A percentile compares a stretch with the other conserved stretches of the same genome.
These are phyloP conservation scores for Barnardius zonarius DNA, from an alignment of 2,113 vertebrate species.

Conservation along the genomic window DNA sequence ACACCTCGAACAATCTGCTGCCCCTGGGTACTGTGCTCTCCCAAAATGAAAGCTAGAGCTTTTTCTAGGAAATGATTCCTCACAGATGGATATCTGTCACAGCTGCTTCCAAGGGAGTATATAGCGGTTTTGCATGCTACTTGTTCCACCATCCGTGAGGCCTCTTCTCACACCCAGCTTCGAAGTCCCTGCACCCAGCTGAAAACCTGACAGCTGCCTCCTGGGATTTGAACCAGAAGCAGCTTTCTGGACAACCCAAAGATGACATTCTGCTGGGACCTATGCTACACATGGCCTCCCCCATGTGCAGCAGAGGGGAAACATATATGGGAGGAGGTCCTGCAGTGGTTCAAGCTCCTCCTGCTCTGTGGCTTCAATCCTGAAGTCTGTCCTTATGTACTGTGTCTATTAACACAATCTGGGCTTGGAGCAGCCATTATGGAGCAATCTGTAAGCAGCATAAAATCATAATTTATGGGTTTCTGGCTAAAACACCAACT, in stretches of 20 bases:
- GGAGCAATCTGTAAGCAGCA: background rate
- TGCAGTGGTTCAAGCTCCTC: background rate
- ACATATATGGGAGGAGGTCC: background rate
- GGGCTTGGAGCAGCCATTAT: background rate
- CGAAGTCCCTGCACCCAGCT: background rate
- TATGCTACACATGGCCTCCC: background rate
- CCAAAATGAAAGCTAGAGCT: background rate
- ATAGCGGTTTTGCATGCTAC: accelerated
- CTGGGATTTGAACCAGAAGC: background rate
- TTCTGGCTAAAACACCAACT: background rate
- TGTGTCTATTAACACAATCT: background rate
- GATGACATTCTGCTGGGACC: accelerated
- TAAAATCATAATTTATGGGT: background rate
- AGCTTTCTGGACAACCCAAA: background rate
- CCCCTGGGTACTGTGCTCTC: background rate
- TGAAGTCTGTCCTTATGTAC: background rate
- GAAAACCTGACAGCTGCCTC: background rate
- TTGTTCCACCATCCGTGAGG: background rate
- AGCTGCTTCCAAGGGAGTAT: background rate
- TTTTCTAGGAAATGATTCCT: background rate
- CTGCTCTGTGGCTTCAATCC: background rate
- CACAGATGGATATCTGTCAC: background rate
- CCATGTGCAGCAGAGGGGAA: background rate
- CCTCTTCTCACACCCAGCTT: background rate
- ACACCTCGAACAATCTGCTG: background rate